phyloP scores from a whole-genome alignment of 2,113 vertebrate species.

The Puma concolor region DNA sequence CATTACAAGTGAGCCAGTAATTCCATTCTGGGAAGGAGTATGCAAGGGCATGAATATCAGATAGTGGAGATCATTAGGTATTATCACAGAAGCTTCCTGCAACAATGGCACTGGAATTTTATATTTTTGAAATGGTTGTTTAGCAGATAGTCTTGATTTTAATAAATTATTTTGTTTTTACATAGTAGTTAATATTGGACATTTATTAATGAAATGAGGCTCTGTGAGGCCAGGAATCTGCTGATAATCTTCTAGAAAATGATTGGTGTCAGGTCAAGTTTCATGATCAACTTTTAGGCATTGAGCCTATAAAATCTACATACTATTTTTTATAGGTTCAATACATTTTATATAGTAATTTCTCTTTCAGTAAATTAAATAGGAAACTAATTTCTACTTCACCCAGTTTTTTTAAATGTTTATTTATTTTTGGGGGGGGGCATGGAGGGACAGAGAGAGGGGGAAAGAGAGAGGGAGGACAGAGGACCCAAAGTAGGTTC shows the following conservation, averaged over 20 bases:
- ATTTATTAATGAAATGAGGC: neutral
- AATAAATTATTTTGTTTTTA: neutral
- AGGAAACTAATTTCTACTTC: neutral
- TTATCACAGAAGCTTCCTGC: neutral
- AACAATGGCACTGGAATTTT: neutral
- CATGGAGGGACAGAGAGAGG: no score
- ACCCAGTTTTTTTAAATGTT: neutral
- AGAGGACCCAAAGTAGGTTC: no score
- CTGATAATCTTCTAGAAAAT: neutral
- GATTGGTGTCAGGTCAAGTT: neutral
- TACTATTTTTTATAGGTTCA: neutral
- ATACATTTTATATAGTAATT: neutral
- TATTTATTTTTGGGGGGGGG: no score
- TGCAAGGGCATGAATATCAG: neutral
- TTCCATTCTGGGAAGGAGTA: neutral
- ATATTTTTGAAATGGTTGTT: conserved; percentile 13
- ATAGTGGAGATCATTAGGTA: neutral
- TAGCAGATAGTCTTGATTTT: neutral
- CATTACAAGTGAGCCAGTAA: neutral
- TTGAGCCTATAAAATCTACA: neutral
- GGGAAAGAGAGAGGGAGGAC: no score
- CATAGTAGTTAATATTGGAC: neutral
- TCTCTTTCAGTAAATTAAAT: conserved; percentile 25
- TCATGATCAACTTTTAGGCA: neutral
- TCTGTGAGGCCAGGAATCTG: neutral